These are phyloP conservation scores for Psix sp. DNA, from an alignment of 1,140 invertebrate species.

Conservation along the genomic window DNA sequence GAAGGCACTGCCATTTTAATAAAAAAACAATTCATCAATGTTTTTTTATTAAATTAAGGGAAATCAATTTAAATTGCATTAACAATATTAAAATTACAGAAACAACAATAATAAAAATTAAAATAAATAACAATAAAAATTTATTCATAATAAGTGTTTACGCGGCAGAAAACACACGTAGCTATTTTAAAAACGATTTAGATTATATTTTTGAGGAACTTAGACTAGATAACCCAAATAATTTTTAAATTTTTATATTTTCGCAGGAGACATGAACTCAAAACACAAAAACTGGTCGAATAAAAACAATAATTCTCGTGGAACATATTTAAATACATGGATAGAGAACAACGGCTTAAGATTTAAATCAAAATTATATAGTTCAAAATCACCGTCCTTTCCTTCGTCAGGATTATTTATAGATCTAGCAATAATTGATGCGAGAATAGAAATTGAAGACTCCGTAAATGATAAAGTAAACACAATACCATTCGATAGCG, in stretches of 20 bases:
- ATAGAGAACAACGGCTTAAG: neutral
- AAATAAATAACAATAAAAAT: slow-evolving; percentile 35
- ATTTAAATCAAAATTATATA: slow-evolving; percentile 3
- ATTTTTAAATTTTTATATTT: slow-evolving; percentile 8
- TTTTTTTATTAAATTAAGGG: too few species aligned
- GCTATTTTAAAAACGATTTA: neutral
- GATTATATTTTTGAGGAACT: slow-evolving; percentile 7
- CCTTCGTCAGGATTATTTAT: neutral
- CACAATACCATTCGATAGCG: slow-evolving; percentile 7
- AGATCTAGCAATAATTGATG: slow-evolving; percentile 1
- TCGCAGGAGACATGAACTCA: neutral
- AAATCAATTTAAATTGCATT: too few species aligned
- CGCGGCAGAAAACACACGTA: neutral
- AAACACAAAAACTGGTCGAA: neutral
- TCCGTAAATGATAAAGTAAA: neutral
- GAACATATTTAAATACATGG: slow-evolving; percentile 1
- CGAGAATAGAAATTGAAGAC: neutral
- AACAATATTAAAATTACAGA: slow-evolving; percentile 35
- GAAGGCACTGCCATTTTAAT: slow-evolving; percentile 3
- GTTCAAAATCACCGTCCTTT: neutral
- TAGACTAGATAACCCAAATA: neutral
- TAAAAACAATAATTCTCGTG: neutral
- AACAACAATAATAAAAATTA: slow-evolving; percentile 39
- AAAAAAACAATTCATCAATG: too few species aligned
- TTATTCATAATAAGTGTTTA: slow-evolving; percentile 20